Evolutionary conservation across 2,113 vertebrate species (phyloP), one percentile per base, ranked within the genome.

Genomic region (Rousettus leschenaultii): DNA sequence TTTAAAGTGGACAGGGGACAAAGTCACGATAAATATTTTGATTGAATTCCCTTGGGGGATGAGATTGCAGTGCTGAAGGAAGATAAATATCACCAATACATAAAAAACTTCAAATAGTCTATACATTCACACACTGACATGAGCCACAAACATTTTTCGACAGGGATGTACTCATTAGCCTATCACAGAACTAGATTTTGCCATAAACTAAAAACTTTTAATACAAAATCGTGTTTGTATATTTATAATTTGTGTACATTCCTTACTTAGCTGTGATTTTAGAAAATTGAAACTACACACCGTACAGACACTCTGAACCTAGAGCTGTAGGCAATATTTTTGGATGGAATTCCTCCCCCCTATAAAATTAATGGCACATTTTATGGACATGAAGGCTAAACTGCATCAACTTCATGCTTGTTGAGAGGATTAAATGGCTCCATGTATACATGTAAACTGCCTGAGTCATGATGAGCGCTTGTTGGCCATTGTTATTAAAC

Each of bases 141-240:
- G 99, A 98, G 98, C 98, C 99, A 99, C 98, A 98, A 98, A 99
- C 98, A 98, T 98, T 99, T 99, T 98, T 98, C 99, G 98, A 99
- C 98, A 98, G 98, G 98, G 98, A 98, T 97, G 98, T 98, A 98
- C 98, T 98, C 97, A 55, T 66, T 77, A 98, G 98, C 98, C 98
- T 98, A 98, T 98, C 98, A 98, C 98, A 97, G 98, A 98, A 98
- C 98, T 98, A 98, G 98, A 98, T 97, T 98, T 98, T 98, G 98
- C 98, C 98, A 98, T 98, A 98, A 98, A 99, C 99, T 99, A 99
- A 99, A 99, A 99, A 99, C 98, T 98, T 98, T 97, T 98, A 98
- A 99, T 99, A 99, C 98, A 99, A 99, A 99, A 99, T 98, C 11
- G 98, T 99, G 98, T 99, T 99, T 99, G 99, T 99, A 99, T 99